Evolutionary conservation across 2,797 vertebrate species (phyloP).

Genomic region (Pagetopsis macropterus): DNA sequence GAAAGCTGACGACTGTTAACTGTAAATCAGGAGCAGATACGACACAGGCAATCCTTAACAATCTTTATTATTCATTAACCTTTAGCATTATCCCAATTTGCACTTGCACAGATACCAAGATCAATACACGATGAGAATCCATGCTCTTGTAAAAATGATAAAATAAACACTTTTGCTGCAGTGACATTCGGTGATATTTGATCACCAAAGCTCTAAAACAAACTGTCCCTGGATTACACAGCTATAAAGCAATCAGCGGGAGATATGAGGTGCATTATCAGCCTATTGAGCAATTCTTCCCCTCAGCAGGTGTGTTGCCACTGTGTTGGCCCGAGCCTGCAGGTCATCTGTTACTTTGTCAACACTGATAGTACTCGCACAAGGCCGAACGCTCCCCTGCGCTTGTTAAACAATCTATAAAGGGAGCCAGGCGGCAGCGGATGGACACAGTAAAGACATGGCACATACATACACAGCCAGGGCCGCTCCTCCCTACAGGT

Average conservation of each 20-base stretch:
- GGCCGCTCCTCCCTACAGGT: too few relatives aligned
- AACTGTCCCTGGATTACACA: constrained; percentile 76
- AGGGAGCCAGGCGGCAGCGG: constrained; percentile 19
- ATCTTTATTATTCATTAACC: constrained; percentile 43
- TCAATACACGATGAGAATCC: constrained; percentile 58
- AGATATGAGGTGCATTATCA: constrained; percentile 71
- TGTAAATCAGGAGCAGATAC: constrained; percentile 1
- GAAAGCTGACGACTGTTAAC: constrained; percentile 8
- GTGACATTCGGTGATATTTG: constrained; percentile 67
- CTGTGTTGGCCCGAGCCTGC: constrained; percentile 73
- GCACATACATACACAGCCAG: neutral
- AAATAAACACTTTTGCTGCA: constrained; percentile 56
- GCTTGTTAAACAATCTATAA: constrained; percentile 56
- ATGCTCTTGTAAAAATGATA: constrained; percentile 36
- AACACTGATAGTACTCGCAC: constrained; percentile 83
- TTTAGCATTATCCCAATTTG: constrained; percentile 33
- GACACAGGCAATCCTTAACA: neutral
- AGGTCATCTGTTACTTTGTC: constrained; percentile 78
- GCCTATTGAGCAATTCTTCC: constrained; percentile 76
- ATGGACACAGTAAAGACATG: constrained; percentile 32
- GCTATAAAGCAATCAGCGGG: constrained; percentile 82
- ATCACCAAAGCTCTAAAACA: constrained; percentile 65
- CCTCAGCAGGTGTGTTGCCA: constrained; percentile 64
- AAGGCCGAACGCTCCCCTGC: constrained; percentile 60
- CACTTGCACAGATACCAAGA: constrained; percentile 50